Conservation (phyloP, 2,888 invertebrate species). For the Agrotis segetum region DNA sequence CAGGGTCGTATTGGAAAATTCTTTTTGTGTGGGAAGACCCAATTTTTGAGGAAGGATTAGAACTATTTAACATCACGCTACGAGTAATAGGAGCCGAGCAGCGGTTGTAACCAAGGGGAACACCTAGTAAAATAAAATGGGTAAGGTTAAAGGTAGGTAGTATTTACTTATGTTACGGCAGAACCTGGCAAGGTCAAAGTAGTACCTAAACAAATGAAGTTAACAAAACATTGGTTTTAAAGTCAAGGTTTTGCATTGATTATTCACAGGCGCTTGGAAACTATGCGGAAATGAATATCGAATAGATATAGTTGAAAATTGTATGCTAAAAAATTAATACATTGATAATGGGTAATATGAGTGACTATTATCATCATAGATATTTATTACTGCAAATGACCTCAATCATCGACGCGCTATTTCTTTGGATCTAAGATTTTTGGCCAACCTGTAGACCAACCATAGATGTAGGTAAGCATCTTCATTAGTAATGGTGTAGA, state of each 20-base stretch:
- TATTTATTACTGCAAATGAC: too few species aligned
- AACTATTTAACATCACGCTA: too few species aligned
- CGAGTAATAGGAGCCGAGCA: too few species aligned
- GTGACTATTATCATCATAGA: too few species aligned
- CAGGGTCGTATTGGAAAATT: too few species aligned
- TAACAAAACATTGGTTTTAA: constrained; percentile 26
- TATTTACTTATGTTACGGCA: background rate
- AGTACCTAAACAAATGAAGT: constrained; percentile 22
- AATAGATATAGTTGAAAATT: constrained; percentile 1
- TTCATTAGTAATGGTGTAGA: background rate
- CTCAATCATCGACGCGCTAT: too few species aligned
- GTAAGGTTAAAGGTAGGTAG: background rate
- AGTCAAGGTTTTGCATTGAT: constrained; percentile 27
- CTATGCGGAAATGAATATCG: background rate
- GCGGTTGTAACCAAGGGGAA: too few species aligned
- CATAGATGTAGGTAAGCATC: background rate
- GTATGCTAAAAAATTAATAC: background rate
- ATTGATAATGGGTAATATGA: background rate
- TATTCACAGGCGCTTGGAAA: background rate
- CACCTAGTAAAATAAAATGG: constrained; percentile 1
- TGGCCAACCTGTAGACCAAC: background rate
- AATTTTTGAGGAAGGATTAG: too few species aligned
- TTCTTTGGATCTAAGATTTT: too few species aligned
- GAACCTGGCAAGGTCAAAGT: constrained; percentile 11
- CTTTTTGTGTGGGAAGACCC: too few species aligned